Conservation (phyloP, 2,888 invertebrate species). For the Zeuzera pyrina region DNA sequence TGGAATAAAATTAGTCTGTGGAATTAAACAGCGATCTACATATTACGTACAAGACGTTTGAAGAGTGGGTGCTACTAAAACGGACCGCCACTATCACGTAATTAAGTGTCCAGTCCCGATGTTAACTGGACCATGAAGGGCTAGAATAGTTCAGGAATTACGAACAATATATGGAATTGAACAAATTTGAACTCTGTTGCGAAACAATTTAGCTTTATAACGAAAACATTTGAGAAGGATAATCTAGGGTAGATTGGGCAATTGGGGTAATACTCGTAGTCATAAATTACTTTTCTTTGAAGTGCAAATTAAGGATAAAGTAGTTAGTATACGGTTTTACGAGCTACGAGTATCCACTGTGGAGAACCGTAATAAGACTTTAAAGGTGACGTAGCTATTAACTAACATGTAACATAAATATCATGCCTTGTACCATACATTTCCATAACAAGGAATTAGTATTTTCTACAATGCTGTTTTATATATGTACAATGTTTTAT, state of each 20-base stretch:
- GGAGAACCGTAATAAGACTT: constrained; percentile 20
- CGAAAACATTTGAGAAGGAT: constrained; percentile 9
- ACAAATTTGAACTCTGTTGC: constrained; percentile 21
- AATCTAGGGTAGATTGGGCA: constrained; percentile 37
- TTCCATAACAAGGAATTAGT: too few relatives aligned
- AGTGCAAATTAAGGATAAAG: constrained; percentile 48
- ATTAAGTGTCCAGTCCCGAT: constrained; percentile 59
- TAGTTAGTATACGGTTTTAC: constrained; percentile 44
- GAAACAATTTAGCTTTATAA: constrained; percentile 15
- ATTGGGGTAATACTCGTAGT: constrained; percentile 56
- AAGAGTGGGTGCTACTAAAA: constrained; percentile 42
- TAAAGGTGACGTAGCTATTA: too few relatives aligned
- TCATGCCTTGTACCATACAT: too few relatives aligned
- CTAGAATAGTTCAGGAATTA: constrained; percentile 45
- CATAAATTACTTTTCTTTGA: constrained; percentile 66
- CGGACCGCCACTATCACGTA: constrained; percentile 62
- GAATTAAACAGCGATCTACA: too few relatives aligned
- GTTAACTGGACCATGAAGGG: constrained; percentile 54
- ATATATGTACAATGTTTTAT: too few relatives aligned
- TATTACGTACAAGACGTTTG: constrained; percentile 28
- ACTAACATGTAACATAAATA: too few relatives aligned
- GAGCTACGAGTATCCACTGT: too few relatives aligned
- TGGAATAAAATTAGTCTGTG: too few relatives aligned
- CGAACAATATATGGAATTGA: constrained; percentile 25
- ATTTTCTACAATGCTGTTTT: too few relatives aligned